Evolutionary conservation across 2,113 vertebrate species (phyloP).

Genomic region (Tragulus kanchil): DNA sequence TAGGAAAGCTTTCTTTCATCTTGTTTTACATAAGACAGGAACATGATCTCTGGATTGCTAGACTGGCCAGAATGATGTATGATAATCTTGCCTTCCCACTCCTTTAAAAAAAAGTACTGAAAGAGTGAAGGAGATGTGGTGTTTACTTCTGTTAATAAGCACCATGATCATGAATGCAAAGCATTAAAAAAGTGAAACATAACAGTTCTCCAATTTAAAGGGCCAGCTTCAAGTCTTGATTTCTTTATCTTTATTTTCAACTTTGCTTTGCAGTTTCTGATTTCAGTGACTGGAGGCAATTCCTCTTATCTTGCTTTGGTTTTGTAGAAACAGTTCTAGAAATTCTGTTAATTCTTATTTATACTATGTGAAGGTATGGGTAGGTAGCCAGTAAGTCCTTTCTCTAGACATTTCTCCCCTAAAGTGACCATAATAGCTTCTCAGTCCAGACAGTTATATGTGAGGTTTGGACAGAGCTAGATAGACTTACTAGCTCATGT

Average conservation of each 20-base stretch:
- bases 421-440: neutral
- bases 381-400: neutral
- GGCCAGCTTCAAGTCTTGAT: neutral
- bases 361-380: neutral
- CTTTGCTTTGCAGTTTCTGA: neutral
- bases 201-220: slow-evolving; percentile 25
- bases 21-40: slow-evolving; percentile 8
- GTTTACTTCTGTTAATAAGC: neutral
- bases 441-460: slow-evolving; percentile 7
- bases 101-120: neutral
- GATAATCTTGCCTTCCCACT: neutral
- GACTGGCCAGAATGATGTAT: neutral
- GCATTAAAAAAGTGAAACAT: neutral
- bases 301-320: neutral
- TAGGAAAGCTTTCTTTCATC: neutral
- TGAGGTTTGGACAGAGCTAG: neutral
- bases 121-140: neutral
- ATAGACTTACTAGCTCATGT: neutral
- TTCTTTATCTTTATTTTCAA: slow-evolving; percentile 51
- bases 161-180: neutral
- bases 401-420: neutral
- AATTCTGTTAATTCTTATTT: slow-evolving; percentile 1
- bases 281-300: neutral
- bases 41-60: slow-evolving; percentile 12
- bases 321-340: neutral